Conservation (phyloP, 2,113 vertebrate species). For the Pseudonaja textilis region DNA sequence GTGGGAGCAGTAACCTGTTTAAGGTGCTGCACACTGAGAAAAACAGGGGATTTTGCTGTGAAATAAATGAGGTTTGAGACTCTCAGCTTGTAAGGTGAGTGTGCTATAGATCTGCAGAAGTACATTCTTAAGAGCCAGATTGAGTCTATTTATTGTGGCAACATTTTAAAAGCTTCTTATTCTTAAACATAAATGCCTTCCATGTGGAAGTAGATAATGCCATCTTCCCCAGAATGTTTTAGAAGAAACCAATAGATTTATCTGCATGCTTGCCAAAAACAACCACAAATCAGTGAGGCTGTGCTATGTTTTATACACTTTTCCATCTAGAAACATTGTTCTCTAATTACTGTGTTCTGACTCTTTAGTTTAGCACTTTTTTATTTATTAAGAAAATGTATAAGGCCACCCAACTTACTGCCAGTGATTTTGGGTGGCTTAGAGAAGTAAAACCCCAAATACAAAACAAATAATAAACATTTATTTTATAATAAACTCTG, state of each 20-base stretch:
- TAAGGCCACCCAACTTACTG: neutral
- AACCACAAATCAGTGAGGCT: neutral
- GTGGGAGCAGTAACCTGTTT: constrained; percentile 6
- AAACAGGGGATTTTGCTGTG: neutral
- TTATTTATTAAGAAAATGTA: neutral
- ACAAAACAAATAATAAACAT: neutral
- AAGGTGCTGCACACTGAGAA: neutral
- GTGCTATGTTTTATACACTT: neutral
- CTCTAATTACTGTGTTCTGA: neutral
- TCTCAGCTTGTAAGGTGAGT: neutral
- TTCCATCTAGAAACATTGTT: neutral
- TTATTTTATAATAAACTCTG: neutral
- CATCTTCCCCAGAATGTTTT: neutral
- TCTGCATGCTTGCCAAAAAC: neutral
- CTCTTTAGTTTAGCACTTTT: neutral
- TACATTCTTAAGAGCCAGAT: neutral
- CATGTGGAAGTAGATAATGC: neutral
- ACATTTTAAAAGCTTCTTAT: neutral
- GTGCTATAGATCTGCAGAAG: neutral
- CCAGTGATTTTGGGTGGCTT: neutral
- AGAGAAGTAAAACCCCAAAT: neutral
- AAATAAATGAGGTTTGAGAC: neutral
- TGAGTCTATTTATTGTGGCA: neutral
- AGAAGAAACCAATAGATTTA: neutral
- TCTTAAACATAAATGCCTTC: neutral